Percentiles rank a stretch among this genome's conserved stretches.
Conservation (phyloP, 2,888 invertebrate genomes). For the Napeogenes inachia region DNA sequence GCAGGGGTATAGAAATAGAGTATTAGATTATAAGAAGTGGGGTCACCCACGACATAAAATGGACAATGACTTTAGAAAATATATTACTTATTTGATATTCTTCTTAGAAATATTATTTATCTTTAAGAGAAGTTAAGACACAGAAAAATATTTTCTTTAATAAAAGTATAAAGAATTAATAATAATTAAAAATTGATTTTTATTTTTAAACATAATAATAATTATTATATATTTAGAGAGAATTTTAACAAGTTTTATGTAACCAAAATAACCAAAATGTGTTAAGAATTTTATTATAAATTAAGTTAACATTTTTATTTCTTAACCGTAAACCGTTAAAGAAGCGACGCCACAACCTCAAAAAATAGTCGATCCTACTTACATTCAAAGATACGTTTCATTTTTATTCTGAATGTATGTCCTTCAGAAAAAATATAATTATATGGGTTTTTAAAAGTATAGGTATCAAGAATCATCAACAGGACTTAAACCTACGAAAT, state of each 20-base stretch:
- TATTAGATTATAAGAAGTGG: constrained; percentile 71
- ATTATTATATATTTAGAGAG: too few relatives aligned
- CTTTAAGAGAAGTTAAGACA: neutral
- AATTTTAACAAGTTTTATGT: neutral
- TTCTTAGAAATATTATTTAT: constrained; percentile 13
- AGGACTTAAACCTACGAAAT: too few relatives aligned
- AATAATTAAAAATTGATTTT: too few relatives aligned
- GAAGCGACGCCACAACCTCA: constrained; percentile 27
- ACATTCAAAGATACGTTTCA: constrained; percentile 18
- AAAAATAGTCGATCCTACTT: constrained; percentile 34
- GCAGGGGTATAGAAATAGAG: constrained; percentile 42
- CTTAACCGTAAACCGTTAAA: constrained; percentile 24
- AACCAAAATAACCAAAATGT: neutral
- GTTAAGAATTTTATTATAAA: constrained; percentile 13
- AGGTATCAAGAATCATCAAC: too few relatives aligned
- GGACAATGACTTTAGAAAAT: constrained; percentile 55
- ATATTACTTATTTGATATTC: constrained; percentile 44
- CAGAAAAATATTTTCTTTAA: neutral
- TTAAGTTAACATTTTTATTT: constrained; percentile 23
- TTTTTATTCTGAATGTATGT: too few relatives aligned
- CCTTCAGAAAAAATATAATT: too few relatives aligned
- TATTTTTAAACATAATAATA: too few relatives aligned
- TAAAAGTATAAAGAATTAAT: too few relatives aligned
- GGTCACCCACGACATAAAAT: constrained; percentile 58
- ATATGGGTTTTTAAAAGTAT: too few relatives aligned